phyloP scores from a whole-genome alignment of 2,113 vertebrate genomes.

The Phocoena sinus region DNA sequence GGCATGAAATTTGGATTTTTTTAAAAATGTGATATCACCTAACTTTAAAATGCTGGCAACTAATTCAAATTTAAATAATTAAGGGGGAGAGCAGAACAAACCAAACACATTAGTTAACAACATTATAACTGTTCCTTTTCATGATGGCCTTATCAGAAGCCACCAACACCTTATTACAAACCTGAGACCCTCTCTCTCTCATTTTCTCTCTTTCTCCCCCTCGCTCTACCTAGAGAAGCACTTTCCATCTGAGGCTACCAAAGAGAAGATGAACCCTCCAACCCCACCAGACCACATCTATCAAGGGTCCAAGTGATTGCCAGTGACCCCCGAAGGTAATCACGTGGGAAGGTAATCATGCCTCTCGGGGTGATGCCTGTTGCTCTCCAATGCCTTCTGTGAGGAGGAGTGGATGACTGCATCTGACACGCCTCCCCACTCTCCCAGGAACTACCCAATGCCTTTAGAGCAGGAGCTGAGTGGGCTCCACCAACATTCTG shows the following conservation, averaged over 20 bases:
- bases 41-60: constrained; percentile 3
- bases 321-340: not conserved
- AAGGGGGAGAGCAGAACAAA: not conserved
- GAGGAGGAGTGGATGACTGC: not conserved
- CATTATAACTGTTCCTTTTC: not conserved
- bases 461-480: not conserved
- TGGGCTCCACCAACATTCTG: not conserved
- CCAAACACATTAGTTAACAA: not conserved
- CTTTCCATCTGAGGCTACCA: not conserved
- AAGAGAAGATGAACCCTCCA: not conserved
- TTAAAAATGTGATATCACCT: not conserved
- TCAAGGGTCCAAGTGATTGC: not conserved
- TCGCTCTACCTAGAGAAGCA: not conserved
- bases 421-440: not conserved
- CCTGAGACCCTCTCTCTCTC: not conserved
- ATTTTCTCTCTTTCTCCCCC: no score
- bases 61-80: not conserved
- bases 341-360: not conserved
- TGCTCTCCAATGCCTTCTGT: not conserved
- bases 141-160: not conserved
- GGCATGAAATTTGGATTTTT: not conserved
- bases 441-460: not conserved
- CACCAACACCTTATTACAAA: not conserved
- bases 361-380: not conserved
- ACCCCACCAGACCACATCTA: not conserved